Base-by-base conservation (phyloP, 2,113 vertebrate species). In the zebrafish (Danio rerio) region DNA sequence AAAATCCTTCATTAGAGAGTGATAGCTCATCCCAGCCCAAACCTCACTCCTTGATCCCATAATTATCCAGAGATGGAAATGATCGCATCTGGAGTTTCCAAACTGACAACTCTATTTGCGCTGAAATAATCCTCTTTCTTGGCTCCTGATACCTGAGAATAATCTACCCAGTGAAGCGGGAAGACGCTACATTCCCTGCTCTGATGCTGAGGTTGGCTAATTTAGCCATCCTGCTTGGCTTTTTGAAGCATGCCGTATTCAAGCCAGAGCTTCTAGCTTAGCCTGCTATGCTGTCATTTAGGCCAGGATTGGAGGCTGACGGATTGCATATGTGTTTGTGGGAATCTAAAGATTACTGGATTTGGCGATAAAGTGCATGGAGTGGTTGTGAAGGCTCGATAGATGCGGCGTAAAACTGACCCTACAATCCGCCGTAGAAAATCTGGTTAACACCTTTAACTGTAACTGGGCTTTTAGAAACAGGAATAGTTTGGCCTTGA, bases 71-170 rank as follows among this genome's bases (percentile, higher is more conserved):
- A 85, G 75, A 81, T 89, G 89, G 88, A 92, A 91, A 92, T 92
- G 90, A 93, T 91, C 90, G 88, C 89, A 91, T 91, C 89, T 91
- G 86, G 90, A 92, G 88, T 93, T 93, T 92, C 89, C 88, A 91
- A 92, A 93, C 92, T 92, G 92, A 92, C 92, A 92, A 91, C 91
- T 93, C 91, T 92, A 93, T 93, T 93, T 93, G 91, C 90, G 91
- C 90, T 88, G 88, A 91, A 91, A 89, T 92, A 93, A 93, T 93
- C 91, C 92, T 91, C 88, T 92, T 90, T 91, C 91, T 89, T 83
- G 83, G 86, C 88, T 90, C 89, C 85, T 91, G 91, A 93, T 92
- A 93, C 91, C 92, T 93, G 91, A 92, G 90, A 91, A 92, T 91
- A 92, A 93, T 92, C 92, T 92, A 88, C 85, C 87, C 91, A 90